These are phyloP conservation scores for Squalus acanthias DNA, from an alignment of 2,797 vertebrate species.

Conservation along the genomic window DNA sequence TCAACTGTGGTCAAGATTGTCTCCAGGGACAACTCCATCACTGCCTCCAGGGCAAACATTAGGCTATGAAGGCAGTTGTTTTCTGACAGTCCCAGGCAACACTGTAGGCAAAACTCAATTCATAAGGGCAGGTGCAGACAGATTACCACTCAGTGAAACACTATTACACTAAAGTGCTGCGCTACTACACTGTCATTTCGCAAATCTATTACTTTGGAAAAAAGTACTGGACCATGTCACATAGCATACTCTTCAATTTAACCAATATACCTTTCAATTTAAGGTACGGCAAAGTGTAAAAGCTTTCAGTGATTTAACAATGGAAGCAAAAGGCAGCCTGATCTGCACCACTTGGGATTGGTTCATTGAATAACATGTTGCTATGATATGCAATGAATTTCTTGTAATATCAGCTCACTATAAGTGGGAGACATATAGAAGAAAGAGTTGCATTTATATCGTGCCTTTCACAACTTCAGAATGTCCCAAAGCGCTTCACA, in stretches of 20 bases:
- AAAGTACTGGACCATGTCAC: neutral
- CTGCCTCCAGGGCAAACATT: neutral
- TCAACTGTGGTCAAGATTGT: neutral
- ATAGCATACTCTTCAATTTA: neutral
- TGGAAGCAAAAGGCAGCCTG: neutral
- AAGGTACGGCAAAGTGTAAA: neutral
- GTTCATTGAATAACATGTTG: neutral
- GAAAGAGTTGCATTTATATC: neutral
- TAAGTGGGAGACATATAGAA: neutral
- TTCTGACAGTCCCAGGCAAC: neutral
- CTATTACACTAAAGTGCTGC: neutral
- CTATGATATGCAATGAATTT: neutral
- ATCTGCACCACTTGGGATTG: neutral
- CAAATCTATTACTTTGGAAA: neutral
- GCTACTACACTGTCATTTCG: neutral
- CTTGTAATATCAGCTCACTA: neutral
- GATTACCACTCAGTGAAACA: conserved; percentile 1
- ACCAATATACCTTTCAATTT: neutral
- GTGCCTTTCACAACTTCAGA: neutral
- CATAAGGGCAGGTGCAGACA: neutral
- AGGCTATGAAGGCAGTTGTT: neutral
- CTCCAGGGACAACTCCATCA: neutral
- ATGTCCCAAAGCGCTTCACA: neutral
- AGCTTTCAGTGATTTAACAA: neutral
- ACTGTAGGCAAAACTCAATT: neutral